phyloP scores from a whole-genome alignment of 2,113 vertebrate genomes.

The Rhegmatorhina hoffmannsi region DNA sequence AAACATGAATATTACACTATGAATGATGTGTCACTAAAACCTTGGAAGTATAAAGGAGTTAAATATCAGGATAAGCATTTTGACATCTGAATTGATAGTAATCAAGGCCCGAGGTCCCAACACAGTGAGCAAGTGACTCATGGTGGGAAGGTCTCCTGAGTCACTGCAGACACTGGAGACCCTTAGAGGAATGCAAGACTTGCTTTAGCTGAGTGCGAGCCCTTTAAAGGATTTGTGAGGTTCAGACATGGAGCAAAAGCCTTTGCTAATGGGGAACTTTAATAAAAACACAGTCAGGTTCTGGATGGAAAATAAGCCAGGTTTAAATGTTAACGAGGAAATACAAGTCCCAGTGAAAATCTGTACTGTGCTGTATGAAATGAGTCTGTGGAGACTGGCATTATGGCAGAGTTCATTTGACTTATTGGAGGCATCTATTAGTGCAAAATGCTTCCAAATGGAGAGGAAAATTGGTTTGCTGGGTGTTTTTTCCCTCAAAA shows the following conservation, averaged over 20 bases:
- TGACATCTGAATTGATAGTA: not conserved
- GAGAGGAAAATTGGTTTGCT: not conserved
- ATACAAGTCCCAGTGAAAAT: not conserved
- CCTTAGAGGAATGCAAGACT: not conserved
- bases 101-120: not conserved
- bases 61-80: not conserved
- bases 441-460: conserved; percentile 14
- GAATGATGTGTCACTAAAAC: conserved; percentile 4
- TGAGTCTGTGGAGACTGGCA: conserved; percentile 16
- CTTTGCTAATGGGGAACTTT: not conserved
- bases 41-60: not conserved
- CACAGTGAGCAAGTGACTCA: not conserved
- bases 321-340: conserved; percentile 51
- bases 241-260: not conserved
- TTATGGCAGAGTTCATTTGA: conserved; percentile 31
- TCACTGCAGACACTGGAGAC: not conserved
- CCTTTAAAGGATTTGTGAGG: not conserved
- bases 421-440: conserved; percentile 8
- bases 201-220: not conserved
- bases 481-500: not conserved
- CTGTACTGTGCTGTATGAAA: not conserved
- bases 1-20: not conserved
- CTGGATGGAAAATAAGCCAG: not conserved
- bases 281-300: conserved; percentile 18
- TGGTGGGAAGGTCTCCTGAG: not conserved